A percentile compares a stretch with the other conserved stretches of the same genome.
phyloP scores from a whole-genome alignment of 2,888 invertebrate genomes.

The Drosophila neonasuta region DNA sequence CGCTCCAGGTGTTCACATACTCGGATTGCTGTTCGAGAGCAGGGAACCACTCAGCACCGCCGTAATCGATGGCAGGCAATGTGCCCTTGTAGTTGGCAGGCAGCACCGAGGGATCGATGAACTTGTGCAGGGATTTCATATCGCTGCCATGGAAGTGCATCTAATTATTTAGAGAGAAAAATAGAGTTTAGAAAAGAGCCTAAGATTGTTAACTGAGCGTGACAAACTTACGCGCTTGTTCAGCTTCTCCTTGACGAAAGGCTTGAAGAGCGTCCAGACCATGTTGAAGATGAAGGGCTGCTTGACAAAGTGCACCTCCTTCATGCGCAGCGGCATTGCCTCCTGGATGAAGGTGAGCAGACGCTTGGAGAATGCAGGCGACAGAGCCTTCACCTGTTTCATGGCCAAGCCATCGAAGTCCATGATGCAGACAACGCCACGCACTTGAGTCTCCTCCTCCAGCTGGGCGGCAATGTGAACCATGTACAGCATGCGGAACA shows the following conservation, averaged over 20 bases:
- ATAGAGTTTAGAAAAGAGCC: background rate
- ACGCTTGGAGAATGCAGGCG: conserved; percentile 89
- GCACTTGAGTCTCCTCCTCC: conserved; percentile 91
- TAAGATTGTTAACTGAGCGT: fast-evolving
- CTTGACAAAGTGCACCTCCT: conserved; percentile 93
- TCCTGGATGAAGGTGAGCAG: conserved; percentile 92
- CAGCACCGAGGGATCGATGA: conserved; percentile 86
- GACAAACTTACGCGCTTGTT: conserved; percentile 87
- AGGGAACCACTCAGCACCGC: conserved; percentile 90
- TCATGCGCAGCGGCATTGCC: conserved; percentile 91
- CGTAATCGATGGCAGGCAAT: conserved; percentile 89
- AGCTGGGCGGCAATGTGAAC: conserved; percentile 89
- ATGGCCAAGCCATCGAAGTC: conserved; percentile 90
- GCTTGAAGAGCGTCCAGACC: conserved; percentile 93
- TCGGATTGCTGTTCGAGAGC: conserved; percentile 86
- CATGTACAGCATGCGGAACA: conserved; percentile 91
- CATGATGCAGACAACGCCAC: conserved; percentile 91
- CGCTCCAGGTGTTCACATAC: conserved; percentile 87
- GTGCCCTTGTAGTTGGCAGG: conserved; percentile 90
- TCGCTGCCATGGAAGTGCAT: conserved; percentile 92
- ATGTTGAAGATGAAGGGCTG: conserved; percentile 92
- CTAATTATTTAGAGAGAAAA: conserved; percentile 82
- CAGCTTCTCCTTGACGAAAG: conserved; percentile 90
- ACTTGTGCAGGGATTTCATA: conserved; percentile 89
- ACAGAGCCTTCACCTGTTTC: conserved; percentile 87